phyloP scores from a whole-genome alignment of 2,888 invertebrate genomes.

The Frankliniella intonsa region DNA sequence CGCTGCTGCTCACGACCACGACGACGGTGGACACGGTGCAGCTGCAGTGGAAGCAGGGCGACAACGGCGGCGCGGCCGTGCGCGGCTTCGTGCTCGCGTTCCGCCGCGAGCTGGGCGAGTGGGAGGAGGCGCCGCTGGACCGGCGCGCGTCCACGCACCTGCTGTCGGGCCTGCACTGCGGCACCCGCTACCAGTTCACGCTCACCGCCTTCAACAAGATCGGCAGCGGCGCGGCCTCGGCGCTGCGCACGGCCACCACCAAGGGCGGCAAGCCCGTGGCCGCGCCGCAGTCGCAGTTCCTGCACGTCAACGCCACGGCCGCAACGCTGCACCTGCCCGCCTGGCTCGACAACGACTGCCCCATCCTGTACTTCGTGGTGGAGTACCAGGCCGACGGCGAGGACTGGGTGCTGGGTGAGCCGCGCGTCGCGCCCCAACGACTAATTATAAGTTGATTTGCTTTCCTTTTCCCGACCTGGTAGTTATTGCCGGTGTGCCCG shows the following conservation, averaged over 20 bases:
- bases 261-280: constrained; percentile 46
- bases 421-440: neutral
- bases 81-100: constrained; percentile 53
- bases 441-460: too few relatives aligned
- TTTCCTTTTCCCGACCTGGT: too few relatives aligned
- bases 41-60: constrained; percentile 54
- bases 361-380: constrained; percentile 47
- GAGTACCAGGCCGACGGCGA: constrained; percentile 46
- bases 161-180: constrained; percentile 46
- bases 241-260: constrained; percentile 46
- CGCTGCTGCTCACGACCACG: constrained; percentile 50
- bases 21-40: constrained; percentile 52
- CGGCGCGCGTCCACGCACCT: constrained; percentile 46
- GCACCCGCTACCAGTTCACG: constrained; percentile 47
- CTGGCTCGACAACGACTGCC: constrained; percentile 49
- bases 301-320: constrained; percentile 47
- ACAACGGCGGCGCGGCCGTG: constrained; percentile 53
- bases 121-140: constrained; percentile 53
- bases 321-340: constrained; percentile 46
- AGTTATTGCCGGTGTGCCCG: constrained; percentile 33
- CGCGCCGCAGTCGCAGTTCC: constrained; percentile 44
- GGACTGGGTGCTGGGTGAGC: constrained; percentile 62
- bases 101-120: constrained; percentile 52
- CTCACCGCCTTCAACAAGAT: constrained; percentile 48
- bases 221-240: constrained; percentile 47